Conservation (phyloP, 2,113 vertebrate genomes). For the Callionymus lyra region DNA sequence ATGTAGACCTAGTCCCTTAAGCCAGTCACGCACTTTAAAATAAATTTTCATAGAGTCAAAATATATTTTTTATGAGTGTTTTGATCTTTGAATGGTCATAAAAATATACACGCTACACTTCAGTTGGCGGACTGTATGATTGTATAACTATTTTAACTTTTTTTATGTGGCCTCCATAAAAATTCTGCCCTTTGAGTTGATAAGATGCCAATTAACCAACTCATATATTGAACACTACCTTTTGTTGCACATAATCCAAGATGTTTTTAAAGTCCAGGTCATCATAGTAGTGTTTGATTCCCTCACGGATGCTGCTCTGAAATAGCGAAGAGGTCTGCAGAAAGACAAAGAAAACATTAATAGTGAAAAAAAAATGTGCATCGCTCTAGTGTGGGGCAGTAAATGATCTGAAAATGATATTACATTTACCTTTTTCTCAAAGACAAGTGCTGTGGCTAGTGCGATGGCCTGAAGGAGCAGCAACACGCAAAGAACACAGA, state of each 20-base stretch:
- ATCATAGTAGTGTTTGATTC: slow-evolving; percentile 85
- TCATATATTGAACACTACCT: slow-evolving; percentile 54
- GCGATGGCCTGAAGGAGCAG: slow-evolving; percentile 71
- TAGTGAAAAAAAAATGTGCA: background rate
- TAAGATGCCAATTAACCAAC: too few relatives aligned
- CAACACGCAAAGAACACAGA: slow-evolving; percentile 76
- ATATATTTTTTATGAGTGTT: too few relatives aligned
- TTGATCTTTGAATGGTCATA: too few relatives aligned
- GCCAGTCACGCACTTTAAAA: too few relatives aligned
- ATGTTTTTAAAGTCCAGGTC: slow-evolving; percentile 93
- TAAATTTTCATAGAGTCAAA: too few relatives aligned
- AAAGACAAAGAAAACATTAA: background rate
- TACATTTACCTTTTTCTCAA: slow-evolving; percentile 72
- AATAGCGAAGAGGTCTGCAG: slow-evolving; percentile 72
- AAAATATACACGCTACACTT: too few relatives aligned
- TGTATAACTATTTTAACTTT: too few relatives aligned
- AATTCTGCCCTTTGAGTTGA: too few relatives aligned
- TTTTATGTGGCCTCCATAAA: too few relatives aligned
- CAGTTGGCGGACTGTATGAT: too few relatives aligned
- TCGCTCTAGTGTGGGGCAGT: background rate
- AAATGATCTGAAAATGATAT: background rate
- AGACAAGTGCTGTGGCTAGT: slow-evolving; percentile 71
- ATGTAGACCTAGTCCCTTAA: too few relatives aligned
- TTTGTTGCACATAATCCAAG: slow-evolving; percentile 82
- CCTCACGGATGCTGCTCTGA: slow-evolving; percentile 78